Evolutionary conservation across 37 sponge, comb jelly and placozoan genomes (phyloP).

Genomic region (Chondrosia reniformis): DNA sequence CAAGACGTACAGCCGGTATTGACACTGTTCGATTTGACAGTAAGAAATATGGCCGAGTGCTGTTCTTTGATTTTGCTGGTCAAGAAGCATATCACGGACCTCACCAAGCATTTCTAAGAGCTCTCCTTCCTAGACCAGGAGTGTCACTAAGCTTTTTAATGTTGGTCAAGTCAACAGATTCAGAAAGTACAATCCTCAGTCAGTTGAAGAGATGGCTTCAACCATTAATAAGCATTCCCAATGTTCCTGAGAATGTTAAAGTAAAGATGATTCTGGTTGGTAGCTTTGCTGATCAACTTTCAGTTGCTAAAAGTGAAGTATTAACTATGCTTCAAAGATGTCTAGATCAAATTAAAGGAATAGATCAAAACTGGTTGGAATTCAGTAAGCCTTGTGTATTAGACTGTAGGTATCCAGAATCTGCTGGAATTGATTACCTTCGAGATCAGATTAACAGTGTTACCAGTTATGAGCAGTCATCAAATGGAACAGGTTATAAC

Average conservation of each 20-base stretch:
- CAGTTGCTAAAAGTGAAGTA: no score
- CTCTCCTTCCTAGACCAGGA: neutral
- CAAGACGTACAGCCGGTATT: conserved; percentile 5
- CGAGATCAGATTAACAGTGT: no score
- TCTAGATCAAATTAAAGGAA: no score
- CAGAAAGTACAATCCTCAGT: neutral
- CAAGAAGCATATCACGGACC: neutral
- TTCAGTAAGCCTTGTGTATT: no score
- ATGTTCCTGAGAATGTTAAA: neutral
- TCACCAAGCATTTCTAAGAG: conserved; percentile 2
- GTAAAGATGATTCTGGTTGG: conserved; percentile 5
- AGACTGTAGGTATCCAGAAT: no score
- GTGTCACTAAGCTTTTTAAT: neutral
- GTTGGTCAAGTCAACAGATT: neutral
- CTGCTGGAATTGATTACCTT: no score
- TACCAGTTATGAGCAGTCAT: no score
- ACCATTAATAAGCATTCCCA: neutral
- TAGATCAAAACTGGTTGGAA: no score
- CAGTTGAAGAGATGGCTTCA: neutral
- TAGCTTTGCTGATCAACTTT: neutral
- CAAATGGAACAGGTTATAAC: no score
- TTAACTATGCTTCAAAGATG: no score
- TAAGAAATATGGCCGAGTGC: neutral
- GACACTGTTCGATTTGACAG: neutral
- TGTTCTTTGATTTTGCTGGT: conserved; percentile 23